Percentiles rank a stretch among this genome's conserved stretches.
Evolutionary conservation across 2,797 vertebrate genomes (phyloP).

Genomic region (Acipenser oxyrinchus): DNA sequence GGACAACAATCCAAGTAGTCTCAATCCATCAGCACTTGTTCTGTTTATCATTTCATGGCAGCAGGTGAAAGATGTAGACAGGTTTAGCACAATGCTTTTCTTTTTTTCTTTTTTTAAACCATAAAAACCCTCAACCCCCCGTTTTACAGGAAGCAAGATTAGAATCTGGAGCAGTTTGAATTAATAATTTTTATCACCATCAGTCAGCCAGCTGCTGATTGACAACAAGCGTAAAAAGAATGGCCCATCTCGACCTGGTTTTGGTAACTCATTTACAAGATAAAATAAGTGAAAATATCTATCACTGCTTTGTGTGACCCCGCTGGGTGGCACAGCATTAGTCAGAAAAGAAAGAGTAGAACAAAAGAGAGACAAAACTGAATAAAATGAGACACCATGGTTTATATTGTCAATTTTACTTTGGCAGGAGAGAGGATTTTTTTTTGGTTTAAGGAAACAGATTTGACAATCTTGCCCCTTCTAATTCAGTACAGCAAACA

Average conservation of each 20-base stretch:
- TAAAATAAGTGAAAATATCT: conserved; percentile 65
- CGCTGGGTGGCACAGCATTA: conserved; percentile 35
- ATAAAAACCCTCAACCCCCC: conserved; percentile 25
- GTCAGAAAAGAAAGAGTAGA: conserved; percentile 31
- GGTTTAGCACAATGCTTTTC: conserved; percentile 45
- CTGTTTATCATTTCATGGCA: conserved; percentile 45
- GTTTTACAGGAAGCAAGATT: conserved; percentile 29
- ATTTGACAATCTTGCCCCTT: no score
- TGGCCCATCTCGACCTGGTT: conserved; percentile 38
- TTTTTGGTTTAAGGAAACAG: no score
- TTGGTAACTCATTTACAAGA: conserved; percentile 67
- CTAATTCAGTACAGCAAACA: no score
- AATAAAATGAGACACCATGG: conserved; percentile 59
- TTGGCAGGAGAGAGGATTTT: conserved; percentile 30
- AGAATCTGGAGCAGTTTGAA: conserved; percentile 52
- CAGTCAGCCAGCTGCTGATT: conserved; percentile 36
- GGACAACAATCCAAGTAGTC: conserved; percentile 33
- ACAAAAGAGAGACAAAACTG: conserved; percentile 69
- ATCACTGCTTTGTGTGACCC: conserved; percentile 33
- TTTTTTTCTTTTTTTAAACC: conserved; percentile 43
- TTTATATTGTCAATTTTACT: conserved; percentile 39
- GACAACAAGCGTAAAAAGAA: conserved; percentile 19
- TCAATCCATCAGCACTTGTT: conserved; percentile 22
- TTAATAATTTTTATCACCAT: conserved; percentile 49
- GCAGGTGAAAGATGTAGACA: conserved; percentile 49